Percentiles rank a stretch among this genome's conserved stretches.
phyloP scores from a whole-genome alignment of 1,140 invertebrate species.

The Monomorium pharaonis region DNA sequence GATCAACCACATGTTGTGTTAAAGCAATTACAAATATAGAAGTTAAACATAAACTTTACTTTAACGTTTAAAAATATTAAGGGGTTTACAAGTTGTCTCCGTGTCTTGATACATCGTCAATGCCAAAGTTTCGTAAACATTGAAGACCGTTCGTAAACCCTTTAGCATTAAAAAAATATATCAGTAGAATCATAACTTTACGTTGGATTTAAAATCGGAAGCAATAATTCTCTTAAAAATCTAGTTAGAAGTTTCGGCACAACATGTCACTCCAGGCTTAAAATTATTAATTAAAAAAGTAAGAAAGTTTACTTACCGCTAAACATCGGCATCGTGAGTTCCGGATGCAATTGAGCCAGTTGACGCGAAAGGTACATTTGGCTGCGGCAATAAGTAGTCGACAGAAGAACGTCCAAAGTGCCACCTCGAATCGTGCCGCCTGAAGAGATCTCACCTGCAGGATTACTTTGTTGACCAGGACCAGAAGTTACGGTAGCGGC shows the following conservation, averaged over 20 bases:
- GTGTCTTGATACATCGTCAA: too few species aligned
- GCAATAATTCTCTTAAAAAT: neutral
- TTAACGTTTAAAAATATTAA: too few species aligned
- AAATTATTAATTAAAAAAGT: neutral
- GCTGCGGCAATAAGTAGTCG: slow-evolving; percentile 95
- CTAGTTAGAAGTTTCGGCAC: neutral
- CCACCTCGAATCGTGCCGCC: slow-evolving; percentile 84
- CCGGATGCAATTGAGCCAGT: slow-evolving; percentile 96
- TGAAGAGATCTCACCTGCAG: slow-evolving; percentile 66
- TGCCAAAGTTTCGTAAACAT: too few species aligned
- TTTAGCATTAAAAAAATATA: too few species aligned
- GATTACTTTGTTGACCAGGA: slow-evolving; percentile 70
- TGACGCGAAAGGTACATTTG: slow-evolving; percentile 97
- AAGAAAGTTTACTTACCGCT: slow-evolving; percentile 89
- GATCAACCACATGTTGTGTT: neutral
- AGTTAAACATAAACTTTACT: neutral
- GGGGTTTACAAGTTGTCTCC: too few species aligned
- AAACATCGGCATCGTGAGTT: slow-evolving; percentile 99
- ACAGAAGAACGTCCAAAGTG: slow-evolving; percentile 93
- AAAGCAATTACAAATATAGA: neutral
- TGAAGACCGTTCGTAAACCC: too few species aligned
- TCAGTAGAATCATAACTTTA: neutral
- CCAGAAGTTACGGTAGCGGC: slow-evolving; percentile 69
- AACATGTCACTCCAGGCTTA: neutral
- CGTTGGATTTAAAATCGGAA: neutral